Conservation (phyloP, 2,888 invertebrate genomes). For the Cataglyphis albicans region DNA sequence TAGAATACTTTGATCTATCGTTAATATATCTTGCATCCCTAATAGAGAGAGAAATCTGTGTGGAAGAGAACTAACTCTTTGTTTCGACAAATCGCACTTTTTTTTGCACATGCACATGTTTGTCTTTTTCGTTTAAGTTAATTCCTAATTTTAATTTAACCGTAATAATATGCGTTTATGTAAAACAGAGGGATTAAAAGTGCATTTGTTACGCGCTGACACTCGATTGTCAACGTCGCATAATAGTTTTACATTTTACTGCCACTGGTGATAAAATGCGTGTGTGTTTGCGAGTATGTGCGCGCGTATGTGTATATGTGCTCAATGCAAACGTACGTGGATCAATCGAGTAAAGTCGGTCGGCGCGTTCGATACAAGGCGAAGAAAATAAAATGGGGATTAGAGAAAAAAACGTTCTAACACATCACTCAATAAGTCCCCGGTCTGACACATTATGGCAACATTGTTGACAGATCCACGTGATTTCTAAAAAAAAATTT, state of each 20-base stretch:
- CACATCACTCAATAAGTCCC: too few relatives aligned
- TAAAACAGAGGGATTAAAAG: constrained; percentile 24
- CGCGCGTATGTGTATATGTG: background rate
- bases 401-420: background rate
- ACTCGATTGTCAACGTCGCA: constrained; percentile 59
- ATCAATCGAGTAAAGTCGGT: constrained; percentile 3
- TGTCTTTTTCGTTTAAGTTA: background rate
- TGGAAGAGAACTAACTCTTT: constrained; percentile 38
- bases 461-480: too few relatives aligned
- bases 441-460: too few relatives aligned
- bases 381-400: background rate
- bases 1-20: constrained; percentile 32
- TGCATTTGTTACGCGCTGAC: constrained; percentile 61
- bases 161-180: background rate
- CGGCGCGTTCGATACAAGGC: background rate
- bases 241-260: constrained; percentile 70
- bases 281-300: background rate
- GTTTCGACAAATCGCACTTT: constrained; percentile 40
- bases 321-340: background rate
- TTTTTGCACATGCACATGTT: background rate
- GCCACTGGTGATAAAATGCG: constrained; percentile 61
- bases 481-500: too few relatives aligned
- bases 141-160: background rate
- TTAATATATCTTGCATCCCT: constrained; percentile 46
- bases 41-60: constrained; percentile 27